phyloP scores from a whole-genome alignment of 2,888 invertebrate genomes.

The Thyatira batis region DNA sequence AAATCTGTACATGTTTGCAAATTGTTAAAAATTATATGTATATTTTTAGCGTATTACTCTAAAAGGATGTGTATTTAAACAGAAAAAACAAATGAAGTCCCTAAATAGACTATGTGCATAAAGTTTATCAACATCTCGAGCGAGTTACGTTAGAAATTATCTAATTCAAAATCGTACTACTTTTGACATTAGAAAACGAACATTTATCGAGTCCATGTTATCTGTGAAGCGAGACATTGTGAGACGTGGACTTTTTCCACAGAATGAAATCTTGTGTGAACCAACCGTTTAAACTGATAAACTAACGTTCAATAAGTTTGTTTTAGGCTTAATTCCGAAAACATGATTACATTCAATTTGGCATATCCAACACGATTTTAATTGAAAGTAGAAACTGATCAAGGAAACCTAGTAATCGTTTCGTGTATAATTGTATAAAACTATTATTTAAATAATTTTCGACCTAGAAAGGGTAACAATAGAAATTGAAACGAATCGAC shows the following conservation, averaged over 20 bases:
- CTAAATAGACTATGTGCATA: too few relatives aligned
- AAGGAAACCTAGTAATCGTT: too few relatives aligned
- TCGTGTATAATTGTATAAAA: too few relatives aligned
- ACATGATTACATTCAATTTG: neutral
- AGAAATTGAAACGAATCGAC: too few relatives aligned
- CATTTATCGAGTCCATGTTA: constrained; percentile 29
- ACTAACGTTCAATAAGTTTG: constrained; percentile 3
- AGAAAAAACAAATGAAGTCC: too few relatives aligned
- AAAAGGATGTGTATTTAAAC: too few relatives aligned
- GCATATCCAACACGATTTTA: too few relatives aligned
- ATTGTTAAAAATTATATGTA: neutral
- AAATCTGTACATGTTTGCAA: neutral
- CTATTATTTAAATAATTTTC: too few relatives aligned
- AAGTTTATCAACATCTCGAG: neutral
- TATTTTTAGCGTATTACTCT: too few relatives aligned
- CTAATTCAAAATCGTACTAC: constrained; percentile 11
- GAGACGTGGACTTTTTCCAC: constrained; percentile 14
- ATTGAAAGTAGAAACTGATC: too few relatives aligned
- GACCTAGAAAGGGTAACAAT: too few relatives aligned
- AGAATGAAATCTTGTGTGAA: constrained; percentile 24
- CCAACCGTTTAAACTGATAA: constrained; percentile 18
- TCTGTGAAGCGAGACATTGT: constrained; percentile 28
- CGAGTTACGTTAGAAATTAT: constrained; percentile 3
- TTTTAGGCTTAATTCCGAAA: neutral
- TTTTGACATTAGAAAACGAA: constrained; percentile 25